Base-by-base conservation (phyloP, 2,797 vertebrate genomes). In the Tiaroga cobitis region DNA sequence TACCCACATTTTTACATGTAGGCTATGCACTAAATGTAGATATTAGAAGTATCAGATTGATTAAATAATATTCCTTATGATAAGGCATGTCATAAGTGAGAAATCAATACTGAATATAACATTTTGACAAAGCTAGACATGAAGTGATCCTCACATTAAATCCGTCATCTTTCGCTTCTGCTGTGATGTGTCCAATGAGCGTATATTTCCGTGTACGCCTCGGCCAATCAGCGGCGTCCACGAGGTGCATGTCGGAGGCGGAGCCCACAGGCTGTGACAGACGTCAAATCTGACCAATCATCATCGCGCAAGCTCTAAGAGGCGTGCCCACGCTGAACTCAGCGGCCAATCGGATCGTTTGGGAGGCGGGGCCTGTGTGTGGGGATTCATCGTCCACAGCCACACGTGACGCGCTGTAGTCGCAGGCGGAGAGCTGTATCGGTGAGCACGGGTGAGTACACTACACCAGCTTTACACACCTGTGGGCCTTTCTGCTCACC, bases 151-250 rank as follows among this genome's bases (percentile, higher is more conserved):
- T 63, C 29, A 69, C 10, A 69, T 39, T 4, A 69, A 73, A 16
- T 10, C 63, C 63, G 41, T 80, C 78, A 37, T 68, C 29, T 51
- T 32, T 80, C 61, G 1, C 61, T 13, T 80, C n/a, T 8, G 18
- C 56, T 69, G 26, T 61, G 51, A 10, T 16, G n/a, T 32, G 49
- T 41, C 94, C 94, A 95, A 95, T 95, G 85, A 89, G 76, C 9
- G 2, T 41, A 2, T 43, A 86, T 59, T 92, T 93, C 93, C 93
- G 32, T 46, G 82, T 68, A 8, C 51, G 5, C 67, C 34, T 84
- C 4, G 86, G 54, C 95, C 93, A 95, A 95, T 95, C 92, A 91
- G 2, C 51, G 92, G 93, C 89, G 93, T 96, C 95, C 95, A 96
- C 95, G 95, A 95, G 91, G 91, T 94, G 90, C 92, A 91, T 92